Conservation (phyloP, 2,888 invertebrate genomes). For the Temnothorax unifasciatus region DNA sequence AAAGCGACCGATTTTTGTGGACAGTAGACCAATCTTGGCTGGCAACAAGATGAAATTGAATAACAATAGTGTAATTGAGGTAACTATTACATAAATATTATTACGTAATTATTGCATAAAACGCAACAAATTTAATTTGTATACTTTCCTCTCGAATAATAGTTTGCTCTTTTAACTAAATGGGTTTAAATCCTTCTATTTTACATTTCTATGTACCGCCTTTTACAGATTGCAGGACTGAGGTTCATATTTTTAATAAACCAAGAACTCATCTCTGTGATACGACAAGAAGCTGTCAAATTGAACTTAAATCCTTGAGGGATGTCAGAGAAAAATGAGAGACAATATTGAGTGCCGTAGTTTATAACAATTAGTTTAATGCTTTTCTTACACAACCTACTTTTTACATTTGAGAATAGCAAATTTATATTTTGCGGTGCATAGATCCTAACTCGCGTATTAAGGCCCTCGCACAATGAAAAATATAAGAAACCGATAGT, state of each 20-base stretch:
- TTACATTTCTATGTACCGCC: neutral
- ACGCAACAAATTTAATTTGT: neutral
- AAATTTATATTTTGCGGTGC: neutral
- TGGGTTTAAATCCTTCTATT: neutral
- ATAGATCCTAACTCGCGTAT: neutral
- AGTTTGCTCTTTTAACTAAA: neutral
- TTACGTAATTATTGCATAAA: constrained; percentile 12
- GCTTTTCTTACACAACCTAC: constrained; percentile 19
- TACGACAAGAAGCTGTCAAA: constrained; percentile 95
- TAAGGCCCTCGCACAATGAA: no score
- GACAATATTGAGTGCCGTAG: constrained; percentile 28
- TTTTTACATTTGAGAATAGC: constrained; percentile 26
- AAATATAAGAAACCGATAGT: no score
- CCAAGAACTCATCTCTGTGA: constrained; percentile 95
- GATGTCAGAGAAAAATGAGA: neutral
- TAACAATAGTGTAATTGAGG: constrained; percentile 98
- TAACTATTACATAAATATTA: constrained; percentile 81
- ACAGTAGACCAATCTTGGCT: constrained; percentile 95
- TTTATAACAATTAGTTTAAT: constrained; percentile 23
- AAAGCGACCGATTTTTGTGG: constrained; percentile 97
- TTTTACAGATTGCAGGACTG: constrained; percentile 93
- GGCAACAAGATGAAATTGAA: constrained; percentile 96
- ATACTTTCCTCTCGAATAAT: neutral
- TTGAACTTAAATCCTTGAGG: constrained; percentile 88
- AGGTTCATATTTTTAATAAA: constrained; percentile 97